phyloP scores from a whole-genome alignment of 2,888 invertebrate species.

The Mythimna pallens region DNA sequence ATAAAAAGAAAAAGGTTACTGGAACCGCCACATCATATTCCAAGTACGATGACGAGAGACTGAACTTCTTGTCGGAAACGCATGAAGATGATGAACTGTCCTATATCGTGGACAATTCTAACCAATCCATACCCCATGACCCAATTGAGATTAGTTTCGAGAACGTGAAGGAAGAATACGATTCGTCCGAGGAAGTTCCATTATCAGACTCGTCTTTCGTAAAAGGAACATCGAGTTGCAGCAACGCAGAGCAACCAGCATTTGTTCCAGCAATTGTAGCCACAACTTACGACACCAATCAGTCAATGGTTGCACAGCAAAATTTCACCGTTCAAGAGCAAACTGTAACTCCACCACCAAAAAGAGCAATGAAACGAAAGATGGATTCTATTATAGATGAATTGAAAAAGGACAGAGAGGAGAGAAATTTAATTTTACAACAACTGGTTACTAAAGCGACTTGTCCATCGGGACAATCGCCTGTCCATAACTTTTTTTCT shows the following conservation, averaged over 20 bases:
- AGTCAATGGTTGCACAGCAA: conserved; percentile 2
- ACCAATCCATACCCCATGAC: neutral
- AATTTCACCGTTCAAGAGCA: conserved; percentile 2
- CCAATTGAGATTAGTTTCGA: conserved; percentile 25
- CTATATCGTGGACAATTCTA: conserved; percentile 4
- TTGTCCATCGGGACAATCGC: conserved; percentile 7
- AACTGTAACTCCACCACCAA: conserved; percentile 17
- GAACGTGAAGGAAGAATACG: conserved; percentile 43
- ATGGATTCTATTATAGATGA: conserved; percentile 48
- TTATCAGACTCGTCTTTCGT: conserved; percentile 25
- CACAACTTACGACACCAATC: conserved; percentile 19
- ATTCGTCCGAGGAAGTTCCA: conserved; percentile 42
- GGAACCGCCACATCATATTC: conserved; percentile 31
- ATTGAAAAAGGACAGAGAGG: conserved; percentile 46
- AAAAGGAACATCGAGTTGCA: neutral
- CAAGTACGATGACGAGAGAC: conserved; percentile 47
- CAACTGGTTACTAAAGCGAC: conserved; percentile 37
- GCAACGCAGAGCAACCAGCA: conserved; percentile 1
- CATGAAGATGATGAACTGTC: conserved; percentile 26
- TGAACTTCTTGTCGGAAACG: conserved; percentile 45
- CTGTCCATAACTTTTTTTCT: conserved; percentile 46
- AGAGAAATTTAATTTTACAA: conserved; percentile 38
- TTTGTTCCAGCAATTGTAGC: conserved; percentile 9
- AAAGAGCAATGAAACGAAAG: conserved; percentile 40
- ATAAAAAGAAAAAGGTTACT: conserved; percentile 47